Base-by-base conservation (phyloP, 2,888 invertebrate species). In the Diachrysia chrysitis region DNA sequence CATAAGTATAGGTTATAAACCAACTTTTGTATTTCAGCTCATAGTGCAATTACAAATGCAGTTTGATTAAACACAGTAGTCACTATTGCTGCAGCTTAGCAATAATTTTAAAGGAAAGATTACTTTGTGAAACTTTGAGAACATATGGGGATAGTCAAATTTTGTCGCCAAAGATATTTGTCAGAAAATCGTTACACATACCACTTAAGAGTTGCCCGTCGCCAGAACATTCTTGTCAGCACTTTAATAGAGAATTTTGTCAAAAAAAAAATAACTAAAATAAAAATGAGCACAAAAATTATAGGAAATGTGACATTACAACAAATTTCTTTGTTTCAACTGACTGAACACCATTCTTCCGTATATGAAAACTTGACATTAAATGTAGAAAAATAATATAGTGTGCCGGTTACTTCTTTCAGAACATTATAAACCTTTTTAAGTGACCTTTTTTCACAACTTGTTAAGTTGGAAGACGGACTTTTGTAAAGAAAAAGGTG, bases 261-360 rank as follows among this genome's bases (percentile, higher is more conserved):
- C 14, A 0, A 64, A 64, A 66, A n/a, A 71, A 69, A 63, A 42
- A 35, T 23, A 17, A 35, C 32, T 37, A 58, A 68, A 66, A 69
- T 66, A 58, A 58, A 58, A 59, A 62, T 63, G 51, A 51, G 51
- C n/a, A 53, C 56, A 62, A 66, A n/a, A 42, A 56, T 10, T 77
- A 73, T 55, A 67, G 53, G 57, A 6, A 19, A 19, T 35, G n/a
- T 55, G 56, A 69, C 84, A 83, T 82, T 64, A 66, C 75, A 58
- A 53, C 17, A 63, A 73, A 73, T 76, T 74, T 81, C 57, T 84
- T 79, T 79, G 72, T 80, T 82, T 69, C 58, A 56, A 51, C 21
- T 51, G n/a, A 62, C 66, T 72, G 68, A 69, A 58, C 25, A 9
- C 2, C 23, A 4, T 32, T 56, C 19, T 75, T 83, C 74, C 66